Conservation (phyloP, 2,797 vertebrate species). For the Rhinophrynus dorsalis region DNA sequence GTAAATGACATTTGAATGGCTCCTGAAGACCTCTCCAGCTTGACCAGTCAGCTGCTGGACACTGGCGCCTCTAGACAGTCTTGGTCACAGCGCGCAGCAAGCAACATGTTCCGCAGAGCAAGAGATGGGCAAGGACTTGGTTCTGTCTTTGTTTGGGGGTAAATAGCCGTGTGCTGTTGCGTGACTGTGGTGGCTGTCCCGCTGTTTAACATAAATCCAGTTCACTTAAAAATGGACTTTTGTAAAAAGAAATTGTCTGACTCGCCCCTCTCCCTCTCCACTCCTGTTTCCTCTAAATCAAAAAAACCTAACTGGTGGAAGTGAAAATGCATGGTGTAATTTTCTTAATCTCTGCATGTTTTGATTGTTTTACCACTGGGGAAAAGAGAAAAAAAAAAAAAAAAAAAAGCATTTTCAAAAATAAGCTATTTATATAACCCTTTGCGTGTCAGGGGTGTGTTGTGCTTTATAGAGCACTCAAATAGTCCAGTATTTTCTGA, state of each 20-base stretch:
- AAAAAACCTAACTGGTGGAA: conserved; percentile 69
- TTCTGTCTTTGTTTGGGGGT: conserved; percentile 87
- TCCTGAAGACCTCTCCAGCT: conserved; percentile 78
- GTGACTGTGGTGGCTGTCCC: conserved; percentile 86
- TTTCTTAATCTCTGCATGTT: conserved; percentile 77
- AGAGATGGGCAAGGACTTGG: conserved; percentile 77
- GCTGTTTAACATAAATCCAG: conserved; percentile 73
- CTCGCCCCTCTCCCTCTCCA: conserved; percentile 59
- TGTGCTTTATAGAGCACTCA: no score
- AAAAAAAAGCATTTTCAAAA: conserved; percentile 67
- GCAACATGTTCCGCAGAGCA: conserved; percentile 74
- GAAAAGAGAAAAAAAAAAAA: conserved; percentile 54
- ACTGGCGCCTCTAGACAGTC: conserved; percentile 70
- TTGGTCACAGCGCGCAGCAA: conserved; percentile 70
- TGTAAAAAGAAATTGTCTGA: conserved; percentile 65
- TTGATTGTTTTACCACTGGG: conserved; percentile 62
- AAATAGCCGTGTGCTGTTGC: conserved; percentile 86
- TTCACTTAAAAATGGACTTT: conserved; percentile 77
- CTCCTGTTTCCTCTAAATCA: conserved; percentile 64
- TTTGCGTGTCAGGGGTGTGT: not conserved
- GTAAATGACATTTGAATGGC: conserved; percentile 75
- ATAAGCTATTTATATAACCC: conserved; percentile 32
- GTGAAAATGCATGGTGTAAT: conserved; percentile 76
- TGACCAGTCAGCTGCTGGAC: conserved; percentile 74
- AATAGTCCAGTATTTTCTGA: no score